A percentile compares a stretch with the other conserved stretches of the same genome.
Evolutionary conservation across 2,797 vertebrate species (phyloP).

Genomic region (Lutra lutra): DNA sequence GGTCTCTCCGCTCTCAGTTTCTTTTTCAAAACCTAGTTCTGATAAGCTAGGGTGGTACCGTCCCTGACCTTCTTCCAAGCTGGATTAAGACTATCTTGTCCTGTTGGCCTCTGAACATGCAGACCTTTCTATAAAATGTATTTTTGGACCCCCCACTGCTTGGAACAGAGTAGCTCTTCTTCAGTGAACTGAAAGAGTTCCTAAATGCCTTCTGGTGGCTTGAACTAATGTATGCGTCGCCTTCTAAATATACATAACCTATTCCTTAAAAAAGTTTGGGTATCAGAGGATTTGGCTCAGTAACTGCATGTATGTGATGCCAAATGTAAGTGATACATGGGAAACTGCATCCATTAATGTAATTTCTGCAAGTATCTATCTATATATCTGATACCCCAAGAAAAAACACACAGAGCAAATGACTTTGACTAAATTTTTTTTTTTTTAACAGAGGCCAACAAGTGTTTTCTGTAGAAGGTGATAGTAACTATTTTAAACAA

Average conservation of each 20-base stretch:
- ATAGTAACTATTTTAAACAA: not conserved
- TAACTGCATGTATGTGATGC: not conserved
- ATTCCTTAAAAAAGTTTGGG: not conserved
- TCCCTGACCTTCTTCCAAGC: not conserved
- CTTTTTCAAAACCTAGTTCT: not conserved
- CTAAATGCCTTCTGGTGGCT: not conserved
- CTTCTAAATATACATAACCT: not conserved
- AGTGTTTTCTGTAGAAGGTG: not conserved
- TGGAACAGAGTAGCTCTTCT: not conserved
- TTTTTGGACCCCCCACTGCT: not conserved
- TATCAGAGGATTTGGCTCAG: not conserved
- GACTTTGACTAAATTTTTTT: not conserved
- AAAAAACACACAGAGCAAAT: not conserved
- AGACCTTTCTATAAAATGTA: not conserved
- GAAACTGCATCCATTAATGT: not conserved
- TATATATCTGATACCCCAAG: not conserved
- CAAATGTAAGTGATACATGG: not conserved
- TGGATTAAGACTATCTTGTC: not conserved
- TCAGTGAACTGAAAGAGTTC: not conserved
- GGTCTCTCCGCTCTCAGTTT: not conserved
- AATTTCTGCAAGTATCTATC: not conserved
- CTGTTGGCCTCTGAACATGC: not conserved
- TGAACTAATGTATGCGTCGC: not conserved
- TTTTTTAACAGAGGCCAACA: not conserved
- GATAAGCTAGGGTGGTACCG: not conserved